Evolutionary conservation across 1,140 invertebrate genomes (phyloP), one percentile per base, ranked within the genome.

Genomic region (Sitobion miscanthi): DNA sequence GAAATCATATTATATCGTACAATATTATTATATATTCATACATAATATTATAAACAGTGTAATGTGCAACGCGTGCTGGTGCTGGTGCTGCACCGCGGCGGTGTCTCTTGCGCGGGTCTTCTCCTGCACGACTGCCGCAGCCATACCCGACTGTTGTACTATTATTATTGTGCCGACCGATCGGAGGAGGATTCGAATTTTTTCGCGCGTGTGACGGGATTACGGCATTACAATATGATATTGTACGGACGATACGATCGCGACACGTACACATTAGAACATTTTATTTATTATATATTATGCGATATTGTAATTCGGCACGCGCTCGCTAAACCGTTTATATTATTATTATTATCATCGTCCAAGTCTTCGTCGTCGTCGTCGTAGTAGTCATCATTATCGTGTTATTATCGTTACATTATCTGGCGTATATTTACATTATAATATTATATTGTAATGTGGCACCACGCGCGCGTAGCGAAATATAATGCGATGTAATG

Each of bases 121-220:
- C 25, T 62, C 8, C 38, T 42, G 38, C 38, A 42, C 38, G 30
- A n/a, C n/a, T 5, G 35, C 35, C 35, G 35, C 35, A 35, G 35
- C 35, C 35, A 35, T 35, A 35, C 38, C 38, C 38, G 38, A 38
- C 38, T 38, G 38, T 2, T 38, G 17, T 21, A 38, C 38, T 38
- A 23, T 82, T 82, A 38, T 83, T 42, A 42, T 35, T 35, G 35
- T 23, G 20, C 57, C 90, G 38, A 21, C 45, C 90, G 42, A 47
- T 35, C 30, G 91, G 30, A 57, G 14, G 77, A 57, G 35, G 77
- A 57, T 86, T 85, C 82, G 49, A 49, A 49, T 69, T 54, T 54
- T 93, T 57, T 93, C 82, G 49, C 82, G 91, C 91, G 91, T 93
- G 49, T 93, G 91, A 93, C 91, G 91, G 20, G 91, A 93, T 93